Percentiles rank a stretch among this genome's conserved stretches.
These are phyloP conservation scores for Acestrorhynchus altus DNA, from an alignment of 2,797 vertebrate species.

Conservation along the genomic window DNA sequence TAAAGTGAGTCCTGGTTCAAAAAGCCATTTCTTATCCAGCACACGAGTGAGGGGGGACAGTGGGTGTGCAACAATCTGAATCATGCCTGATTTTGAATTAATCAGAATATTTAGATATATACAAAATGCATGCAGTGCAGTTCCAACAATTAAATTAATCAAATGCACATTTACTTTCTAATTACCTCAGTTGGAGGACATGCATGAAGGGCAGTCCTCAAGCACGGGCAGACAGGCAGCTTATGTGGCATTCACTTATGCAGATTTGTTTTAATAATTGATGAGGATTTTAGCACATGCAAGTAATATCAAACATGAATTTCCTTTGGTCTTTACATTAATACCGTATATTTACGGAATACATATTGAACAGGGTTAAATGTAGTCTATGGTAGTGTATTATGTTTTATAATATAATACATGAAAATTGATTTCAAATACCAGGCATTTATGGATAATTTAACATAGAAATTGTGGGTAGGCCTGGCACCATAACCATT, in stretches of 20 bases:
- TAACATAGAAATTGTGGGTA: too few species aligned
- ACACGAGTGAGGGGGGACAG: background rate
- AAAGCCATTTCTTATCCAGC: background rate
- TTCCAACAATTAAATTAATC: constrained; percentile 55
- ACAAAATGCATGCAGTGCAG: constrained; percentile 46
- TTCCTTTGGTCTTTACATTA: constrained; percentile 7
- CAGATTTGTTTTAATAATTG: constrained; percentile 55
- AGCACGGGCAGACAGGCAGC: constrained; percentile 21
- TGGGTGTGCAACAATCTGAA: background rate
- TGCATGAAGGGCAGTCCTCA: constrained; percentile 46
- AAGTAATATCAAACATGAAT: constrained; percentile 22
- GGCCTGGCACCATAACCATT: too few species aligned
- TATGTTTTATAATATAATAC: background rate
- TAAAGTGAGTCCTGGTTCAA: constrained; percentile 11
- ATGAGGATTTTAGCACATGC: constrained; percentile 40
- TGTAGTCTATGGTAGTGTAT: background rate
- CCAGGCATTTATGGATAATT: too few species aligned
- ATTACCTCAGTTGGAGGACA: constrained; percentile 55
- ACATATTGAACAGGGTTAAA: background rate
- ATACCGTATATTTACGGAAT: background rate
- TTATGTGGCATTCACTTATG: constrained; percentile 49
- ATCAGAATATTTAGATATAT: constrained; percentile 23
- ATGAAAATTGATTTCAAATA: background rate
- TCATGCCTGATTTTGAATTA: constrained; percentile 16
- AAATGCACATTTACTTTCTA: constrained; percentile 56